Evolutionary conservation across 2,113 vertebrate species (phyloP).

Genomic region (Corythornis madagascariensis): DNA sequence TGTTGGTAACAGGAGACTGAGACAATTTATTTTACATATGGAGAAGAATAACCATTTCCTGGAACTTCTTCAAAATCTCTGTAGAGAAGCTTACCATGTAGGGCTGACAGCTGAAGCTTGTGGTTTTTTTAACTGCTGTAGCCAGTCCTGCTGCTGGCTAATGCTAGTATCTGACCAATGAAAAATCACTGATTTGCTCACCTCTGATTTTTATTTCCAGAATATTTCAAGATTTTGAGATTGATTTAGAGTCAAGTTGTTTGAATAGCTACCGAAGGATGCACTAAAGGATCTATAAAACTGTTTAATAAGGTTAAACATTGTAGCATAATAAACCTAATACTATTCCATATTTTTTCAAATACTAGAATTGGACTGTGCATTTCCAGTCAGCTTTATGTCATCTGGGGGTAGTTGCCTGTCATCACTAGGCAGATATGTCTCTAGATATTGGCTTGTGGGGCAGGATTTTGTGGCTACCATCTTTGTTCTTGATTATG

Average conservation of each 20-base stretch:
- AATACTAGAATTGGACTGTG: background rate
- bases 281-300: background rate
- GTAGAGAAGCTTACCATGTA: background rate
- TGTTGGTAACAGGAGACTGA: background rate
- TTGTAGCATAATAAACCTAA: background rate
- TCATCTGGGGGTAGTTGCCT: background rate
- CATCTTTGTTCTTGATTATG: background rate
- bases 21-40: background rate
- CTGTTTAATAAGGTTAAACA: background rate
- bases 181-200: background rate
- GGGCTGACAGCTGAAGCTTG: background rate
- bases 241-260: background rate
- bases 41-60: background rate
- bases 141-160: background rate
- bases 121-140: background rate
- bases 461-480: background rate
- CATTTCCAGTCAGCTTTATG: background rate
- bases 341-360: background rate
- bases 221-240: background rate
- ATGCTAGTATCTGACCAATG: background rate
- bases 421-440: background rate
- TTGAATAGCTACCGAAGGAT: background rate
- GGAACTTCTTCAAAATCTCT: background rate
- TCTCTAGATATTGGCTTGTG: background rate
- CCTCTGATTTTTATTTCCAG: background rate